Conservation (phyloP, 1,140 invertebrate genomes). For the Cyphomyrmex costatus region DNA sequence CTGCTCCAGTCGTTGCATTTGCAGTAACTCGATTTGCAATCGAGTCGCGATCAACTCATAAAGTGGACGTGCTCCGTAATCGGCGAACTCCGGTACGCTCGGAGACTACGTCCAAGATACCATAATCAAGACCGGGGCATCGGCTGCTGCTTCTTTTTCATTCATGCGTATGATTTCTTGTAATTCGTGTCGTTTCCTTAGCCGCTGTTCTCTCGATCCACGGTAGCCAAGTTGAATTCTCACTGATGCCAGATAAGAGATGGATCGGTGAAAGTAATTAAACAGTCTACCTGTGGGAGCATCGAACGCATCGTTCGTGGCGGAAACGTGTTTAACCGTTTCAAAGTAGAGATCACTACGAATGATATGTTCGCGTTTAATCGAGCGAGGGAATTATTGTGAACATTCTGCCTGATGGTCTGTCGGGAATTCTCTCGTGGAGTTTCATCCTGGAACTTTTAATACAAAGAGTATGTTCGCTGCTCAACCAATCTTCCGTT, state of each 20-base stretch:
- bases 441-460: constrained; percentile 23
- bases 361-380: constrained; percentile 48
- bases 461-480: neutral
- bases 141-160: neutral
- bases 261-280: constrained; percentile 55
- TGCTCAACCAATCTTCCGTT: neutral
- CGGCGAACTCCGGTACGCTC: neutral
- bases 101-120: neutral
- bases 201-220: neutral
- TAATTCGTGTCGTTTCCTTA: constrained; percentile 27
- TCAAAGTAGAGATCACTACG: constrained; percentile 31
- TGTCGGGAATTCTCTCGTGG: neutral
- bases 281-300: constrained; percentile 27
- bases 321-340: constrained; percentile 29
- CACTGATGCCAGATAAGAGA: constrained; percentile 34
- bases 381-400: constrained; percentile 48
- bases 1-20: neutral
- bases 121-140: neutral
- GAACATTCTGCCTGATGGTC: constrained; percentile 12
- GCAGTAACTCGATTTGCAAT: neutral
- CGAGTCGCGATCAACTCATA: constrained; percentile 16
- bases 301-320: constrained; percentile 8
- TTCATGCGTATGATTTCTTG: constrained; percentile 24
- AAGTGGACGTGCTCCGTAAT: constrained; percentile 30
- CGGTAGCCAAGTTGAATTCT: constrained; percentile 5